Base-by-base conservation (phyloP, 1,140 invertebrate genomes). In the Macrobrachium rosenbergii region DNA sequence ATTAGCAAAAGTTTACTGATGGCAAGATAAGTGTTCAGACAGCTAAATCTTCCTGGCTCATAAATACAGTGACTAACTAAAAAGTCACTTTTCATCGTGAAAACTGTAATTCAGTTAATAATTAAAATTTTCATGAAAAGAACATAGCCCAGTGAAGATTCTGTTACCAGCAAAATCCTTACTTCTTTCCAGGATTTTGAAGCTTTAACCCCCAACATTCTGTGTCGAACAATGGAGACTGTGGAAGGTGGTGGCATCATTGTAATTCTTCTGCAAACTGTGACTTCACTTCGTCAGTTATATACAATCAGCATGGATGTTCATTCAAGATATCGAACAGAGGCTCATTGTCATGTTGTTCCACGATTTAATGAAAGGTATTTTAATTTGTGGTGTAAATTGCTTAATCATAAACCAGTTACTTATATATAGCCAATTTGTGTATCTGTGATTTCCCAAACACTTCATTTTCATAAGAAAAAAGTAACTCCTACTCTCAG, bases 231-330 rank as follows among this genome's bases (percentile, higher is more conserved):
- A 10, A 95, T 99, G 90, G 99, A 99, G 94, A 99, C 99, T 0
- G 97, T 99, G 0, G 98, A 99, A 94, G 99, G 99, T 82, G 99
- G 99, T 86, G 99, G 99, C 28, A 90, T 99, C 0, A 95, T 99
- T 85, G 94, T 99, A 60, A 92, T 99, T 12, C 91, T 96, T 5
- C 92, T 99, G 0, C 95, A 96, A 91, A 95, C 95, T 45, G 93
- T 99, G 88, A 94, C 94, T 73, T 99, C 98, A 0, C 92, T 99
- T 10, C 96, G 97, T 92, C 98, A 99, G 91, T 93, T 99, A 0
- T 99, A 97, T 91, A 97, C 98, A 5, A 96, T 99, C 94, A 95
- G 95, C 88, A 99, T 99, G 99, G 99, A 99, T 94, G 98, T 99
- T 16, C 99, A 99, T 94, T 95, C 97, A 90, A 94, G 98, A 90